A percentile compares a stretch with the other conserved stretches of the same genome.
These are phyloP conservation scores for Drosophila miranda DNA, from an alignment of 1,140 invertebrate genomes.

Conservation along the genomic window DNA sequence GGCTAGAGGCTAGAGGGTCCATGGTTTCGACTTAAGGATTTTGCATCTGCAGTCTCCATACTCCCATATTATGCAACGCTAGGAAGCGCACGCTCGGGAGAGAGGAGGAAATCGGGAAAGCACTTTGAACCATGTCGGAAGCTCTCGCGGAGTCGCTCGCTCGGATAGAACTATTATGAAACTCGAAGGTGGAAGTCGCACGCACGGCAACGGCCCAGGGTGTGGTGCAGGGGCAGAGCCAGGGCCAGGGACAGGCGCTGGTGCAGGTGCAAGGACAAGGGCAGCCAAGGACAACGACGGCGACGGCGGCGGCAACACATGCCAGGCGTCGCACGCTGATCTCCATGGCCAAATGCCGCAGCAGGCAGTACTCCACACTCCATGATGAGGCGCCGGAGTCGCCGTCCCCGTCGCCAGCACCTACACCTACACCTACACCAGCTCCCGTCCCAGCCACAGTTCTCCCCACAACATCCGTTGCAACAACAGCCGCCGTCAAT, in stretches of 20 bases:
- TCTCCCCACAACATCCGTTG: constrained; percentile 17
- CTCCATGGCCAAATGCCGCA: constrained; percentile 73
- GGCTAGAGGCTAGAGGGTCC: neutral
- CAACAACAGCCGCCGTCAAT: constrained; percentile 25
- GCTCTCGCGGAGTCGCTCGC: constrained; percentile 42
- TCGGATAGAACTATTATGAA: constrained; percentile 68
- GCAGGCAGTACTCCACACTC: constrained; percentile 45
- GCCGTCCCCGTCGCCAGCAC: constrained; percentile 6
- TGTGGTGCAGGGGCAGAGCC: constrained; percentile 30
- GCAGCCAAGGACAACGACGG: constrained; percentile 36
- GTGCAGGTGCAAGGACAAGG: constrained; percentile 20
- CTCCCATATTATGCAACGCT: constrained; percentile 54
- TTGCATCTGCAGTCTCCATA: neutral
- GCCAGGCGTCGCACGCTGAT: constrained; percentile 64
- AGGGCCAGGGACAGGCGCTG: constrained; percentile 28
- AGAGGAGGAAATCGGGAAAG: constrained; percentile 22
- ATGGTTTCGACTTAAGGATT: neutral
- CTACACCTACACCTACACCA: constrained; percentile 11
- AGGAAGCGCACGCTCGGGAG: neutral
- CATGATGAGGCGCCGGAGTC: constrained; percentile 54
- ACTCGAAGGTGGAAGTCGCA: constrained; percentile 67
- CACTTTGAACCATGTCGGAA: constrained; percentile 35
- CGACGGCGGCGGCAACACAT: constrained; percentile 53
- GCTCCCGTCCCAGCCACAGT: constrained; percentile 13
- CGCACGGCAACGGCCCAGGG: constrained; percentile 60